Base-by-base conservation (phyloP, 1,140 invertebrate species). In the Leptinotarsa lineolata region DNA sequence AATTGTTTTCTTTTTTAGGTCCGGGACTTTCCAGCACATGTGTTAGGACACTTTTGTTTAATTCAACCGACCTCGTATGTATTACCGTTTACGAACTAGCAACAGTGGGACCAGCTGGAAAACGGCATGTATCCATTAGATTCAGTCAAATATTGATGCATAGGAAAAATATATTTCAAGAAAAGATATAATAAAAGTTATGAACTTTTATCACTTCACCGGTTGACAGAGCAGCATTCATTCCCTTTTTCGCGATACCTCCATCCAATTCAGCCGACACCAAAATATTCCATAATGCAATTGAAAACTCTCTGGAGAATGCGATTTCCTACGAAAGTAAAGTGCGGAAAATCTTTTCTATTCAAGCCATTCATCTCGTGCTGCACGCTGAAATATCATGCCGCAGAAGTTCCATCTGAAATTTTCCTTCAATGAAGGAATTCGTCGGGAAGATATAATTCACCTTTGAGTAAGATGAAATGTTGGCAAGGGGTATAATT, bases 261-360 rank as follows among this genome's bases (percentile, higher is more conserved):
- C 30, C 30, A 39, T 39, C 2, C 30, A 6, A 39, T 54, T 54
- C 48, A 54, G n/a, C 48, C 48, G n/a, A 54, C 48, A 54, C 15
- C 48, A 54, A 54, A 54, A 15, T 54, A 54, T 54, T 54, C 48
- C 15, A 54, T 54, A 54, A 54, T 54, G 48, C 48, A 16, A 16
- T 54, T 18, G 48, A n/a, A 54, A 54, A 54, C n/a, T n/a, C 48
- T 54, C 48, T 16, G 48, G 48, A 54, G 48, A 54, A 54, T 54
- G 48, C 4, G 48, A 54, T 54, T 54, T 54, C 16, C n/a, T 54
- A 54, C 48, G 48, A 18, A 13, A 54, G 15, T 54, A 54, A 54
- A 54, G 48, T 54, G 48, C 16, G 48, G 48, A 54, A 54, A 54
- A 54, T 54, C 48, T 54, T 54, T 54, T 54, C 48, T 18, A 54